These are phyloP conservation scores for Andricus curvator DNA, from an alignment of 2,888 invertebrate genomes.

Conservation along the genomic window DNA sequence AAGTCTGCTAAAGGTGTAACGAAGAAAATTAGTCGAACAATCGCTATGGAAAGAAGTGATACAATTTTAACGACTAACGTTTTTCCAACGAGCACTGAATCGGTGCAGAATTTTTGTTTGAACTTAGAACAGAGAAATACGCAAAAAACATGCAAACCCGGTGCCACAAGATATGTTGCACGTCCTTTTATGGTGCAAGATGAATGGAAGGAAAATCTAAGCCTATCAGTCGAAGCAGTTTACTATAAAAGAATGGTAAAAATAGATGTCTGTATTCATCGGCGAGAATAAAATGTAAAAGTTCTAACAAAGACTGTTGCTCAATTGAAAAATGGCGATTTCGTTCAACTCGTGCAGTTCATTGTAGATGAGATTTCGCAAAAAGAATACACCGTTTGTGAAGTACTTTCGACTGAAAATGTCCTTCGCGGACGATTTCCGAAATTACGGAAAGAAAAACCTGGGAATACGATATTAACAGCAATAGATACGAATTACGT, in stretches of 20 bases:
- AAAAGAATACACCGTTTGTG: conserved; percentile 39
- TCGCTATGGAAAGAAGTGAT: conserved; percentile 32
- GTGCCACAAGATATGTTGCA: too few species aligned
- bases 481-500: conserved; percentile 28
- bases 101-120: not conserved
- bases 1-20: conserved; percentile 48
- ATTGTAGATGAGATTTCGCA: conserved; percentile 15
- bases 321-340: too few species aligned
- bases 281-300: too few species aligned
- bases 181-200: not conserved
- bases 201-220: too few species aligned
- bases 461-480: not conserved
- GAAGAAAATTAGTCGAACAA: conserved; percentile 38
- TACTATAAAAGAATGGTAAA: too few species aligned
- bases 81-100: not conserved
- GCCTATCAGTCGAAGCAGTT: too few species aligned
- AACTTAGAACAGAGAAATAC: not conserved
- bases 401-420: conserved; percentile 16
- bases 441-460: conserved; percentile 11
- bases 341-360: conserved; percentile 39
- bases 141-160: too few species aligned
- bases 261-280: too few species aligned
- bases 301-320: too few species aligned
- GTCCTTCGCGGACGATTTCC: not conserved
- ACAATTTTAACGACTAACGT: conserved; percentile 28